Conservation (phyloP, 2,113 vertebrate species). For the Alligator mississippiensis region DNA sequence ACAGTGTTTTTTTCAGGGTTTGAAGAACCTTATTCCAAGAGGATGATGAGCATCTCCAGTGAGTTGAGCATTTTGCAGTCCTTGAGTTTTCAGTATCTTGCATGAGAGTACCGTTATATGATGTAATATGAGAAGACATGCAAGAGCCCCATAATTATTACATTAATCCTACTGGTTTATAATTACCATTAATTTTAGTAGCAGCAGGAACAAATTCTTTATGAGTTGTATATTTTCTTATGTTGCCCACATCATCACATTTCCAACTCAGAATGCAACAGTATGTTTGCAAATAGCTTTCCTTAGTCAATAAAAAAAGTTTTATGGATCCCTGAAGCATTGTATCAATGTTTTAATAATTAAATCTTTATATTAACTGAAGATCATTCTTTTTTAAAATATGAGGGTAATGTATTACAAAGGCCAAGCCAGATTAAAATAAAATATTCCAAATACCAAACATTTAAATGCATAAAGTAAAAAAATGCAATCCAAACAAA, state of each 20-base stretch:
- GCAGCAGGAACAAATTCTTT: not conserved
- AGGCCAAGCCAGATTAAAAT: not conserved
- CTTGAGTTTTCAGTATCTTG: not conserved
- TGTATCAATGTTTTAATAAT: not conserved
- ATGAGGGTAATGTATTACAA: not conserved
- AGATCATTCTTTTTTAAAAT: not conserved
- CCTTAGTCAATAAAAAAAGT: not conserved
- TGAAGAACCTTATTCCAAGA: not conserved
- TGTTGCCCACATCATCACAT: not conserved
- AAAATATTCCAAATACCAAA: not conserved
- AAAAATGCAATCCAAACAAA: not conserved
- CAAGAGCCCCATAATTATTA: not conserved
- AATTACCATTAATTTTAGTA: not conserved
- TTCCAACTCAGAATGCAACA: not conserved
- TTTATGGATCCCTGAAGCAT: not conserved
- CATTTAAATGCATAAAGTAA: not conserved
- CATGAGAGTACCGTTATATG: not conserved
- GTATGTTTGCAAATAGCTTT: not conserved
- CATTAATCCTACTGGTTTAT: not conserved
- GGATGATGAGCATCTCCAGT: not conserved
- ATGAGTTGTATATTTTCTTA: not conserved
- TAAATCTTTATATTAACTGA: not conserved
- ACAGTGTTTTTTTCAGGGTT: not conserved
- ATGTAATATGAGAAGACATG: not conserved
- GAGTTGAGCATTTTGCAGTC: not conserved